Conservation (phyloP, 1,140 invertebrate species). For the Anagrus nilaparvatae region DNA sequence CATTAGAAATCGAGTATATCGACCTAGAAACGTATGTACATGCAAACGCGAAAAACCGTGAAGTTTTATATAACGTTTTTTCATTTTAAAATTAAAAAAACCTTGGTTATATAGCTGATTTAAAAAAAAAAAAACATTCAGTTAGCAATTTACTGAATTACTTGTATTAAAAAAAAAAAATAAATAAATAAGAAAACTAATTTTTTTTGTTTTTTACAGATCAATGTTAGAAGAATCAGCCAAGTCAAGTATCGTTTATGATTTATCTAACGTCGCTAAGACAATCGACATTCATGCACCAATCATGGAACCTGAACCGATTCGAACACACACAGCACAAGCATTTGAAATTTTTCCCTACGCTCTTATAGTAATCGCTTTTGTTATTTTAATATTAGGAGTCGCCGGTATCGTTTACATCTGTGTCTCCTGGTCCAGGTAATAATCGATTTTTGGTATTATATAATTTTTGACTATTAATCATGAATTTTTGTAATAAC, state of each 20-base stretch:
- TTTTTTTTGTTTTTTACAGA: no score
- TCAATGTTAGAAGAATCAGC: constrained; percentile 46
- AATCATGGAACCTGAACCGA: constrained; percentile 37
- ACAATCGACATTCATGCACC: constrained; percentile 61
- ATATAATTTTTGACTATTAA: background rate
- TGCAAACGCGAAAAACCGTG: background rate
- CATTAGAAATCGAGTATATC: constrained; percentile 16
- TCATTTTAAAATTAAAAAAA: no score
- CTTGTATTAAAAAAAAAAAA: no score
- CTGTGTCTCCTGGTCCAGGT: constrained; percentile 87
- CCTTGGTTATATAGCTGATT: no score
- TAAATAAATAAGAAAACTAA: no score
- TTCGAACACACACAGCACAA: constrained; percentile 45
- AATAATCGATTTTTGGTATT: constrained; percentile 21
- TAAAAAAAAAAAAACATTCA: no score
- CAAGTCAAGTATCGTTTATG: constrained; percentile 54
- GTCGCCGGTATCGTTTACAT: constrained; percentile 82
- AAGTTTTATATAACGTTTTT: background rate
- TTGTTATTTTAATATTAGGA: constrained; percentile 75
- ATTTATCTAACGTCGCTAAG: constrained; percentile 51
- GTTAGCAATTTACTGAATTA: no score
- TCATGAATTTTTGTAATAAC: constrained; percentile 3
- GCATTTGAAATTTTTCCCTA: constrained; percentile 71
- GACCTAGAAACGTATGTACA: constrained; percentile 1
- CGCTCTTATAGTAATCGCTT: constrained; percentile 75